These are phyloP conservation scores for Tricholaema leucomelas DNA, from an alignment of 2,113 vertebrate species.

Conservation along the genomic window DNA sequence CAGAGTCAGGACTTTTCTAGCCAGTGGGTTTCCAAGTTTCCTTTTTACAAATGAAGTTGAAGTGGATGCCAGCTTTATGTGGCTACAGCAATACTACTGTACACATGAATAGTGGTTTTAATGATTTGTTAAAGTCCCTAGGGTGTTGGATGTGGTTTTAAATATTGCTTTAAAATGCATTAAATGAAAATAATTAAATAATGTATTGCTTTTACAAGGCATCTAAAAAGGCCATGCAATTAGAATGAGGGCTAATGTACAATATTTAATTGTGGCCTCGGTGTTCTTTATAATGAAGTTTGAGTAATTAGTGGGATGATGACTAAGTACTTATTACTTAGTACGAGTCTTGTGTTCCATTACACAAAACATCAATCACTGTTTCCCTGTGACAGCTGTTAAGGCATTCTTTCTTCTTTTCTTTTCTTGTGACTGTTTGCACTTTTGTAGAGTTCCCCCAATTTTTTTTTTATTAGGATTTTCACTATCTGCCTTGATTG, in stretches of 20 bases:
- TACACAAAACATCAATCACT: conserved; percentile 60
- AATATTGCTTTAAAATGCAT: conserved; percentile 41
- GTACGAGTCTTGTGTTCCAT: conserved; percentile 58
- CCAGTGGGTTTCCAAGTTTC: not conserved
- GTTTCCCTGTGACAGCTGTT: conserved; percentile 42
- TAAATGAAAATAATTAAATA: conserved; percentile 60
- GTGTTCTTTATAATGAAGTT: conserved; percentile 43
- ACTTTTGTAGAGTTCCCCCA: not conserved
- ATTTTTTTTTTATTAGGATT: not conserved
- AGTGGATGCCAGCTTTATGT: not conserved
- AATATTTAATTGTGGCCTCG: conserved; percentile 37
- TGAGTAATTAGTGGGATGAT: conserved; percentile 57
- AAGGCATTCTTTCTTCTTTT: conserved; percentile 5
- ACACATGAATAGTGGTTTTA: conserved; percentile 7
- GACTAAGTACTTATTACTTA: conserved; percentile 51
- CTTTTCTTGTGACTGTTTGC: conserved; percentile 15
- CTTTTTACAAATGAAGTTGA: conserved; percentile 3
- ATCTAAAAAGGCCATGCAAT: conserved; percentile 35
- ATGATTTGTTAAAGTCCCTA: not conserved
- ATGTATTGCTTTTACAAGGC: conserved; percentile 2
- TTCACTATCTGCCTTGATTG: not conserved
- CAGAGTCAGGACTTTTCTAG: conserved; percentile 23
- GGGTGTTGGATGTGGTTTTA: conserved; percentile 11
- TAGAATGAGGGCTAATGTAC: conserved; percentile 14
- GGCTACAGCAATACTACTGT: not conserved